A percentile compares a stretch with the other conserved stretches of the same genome.
Conservation (phyloP, 1,140 invertebrate genomes). For the Eurosta solidaginis region DNA sequence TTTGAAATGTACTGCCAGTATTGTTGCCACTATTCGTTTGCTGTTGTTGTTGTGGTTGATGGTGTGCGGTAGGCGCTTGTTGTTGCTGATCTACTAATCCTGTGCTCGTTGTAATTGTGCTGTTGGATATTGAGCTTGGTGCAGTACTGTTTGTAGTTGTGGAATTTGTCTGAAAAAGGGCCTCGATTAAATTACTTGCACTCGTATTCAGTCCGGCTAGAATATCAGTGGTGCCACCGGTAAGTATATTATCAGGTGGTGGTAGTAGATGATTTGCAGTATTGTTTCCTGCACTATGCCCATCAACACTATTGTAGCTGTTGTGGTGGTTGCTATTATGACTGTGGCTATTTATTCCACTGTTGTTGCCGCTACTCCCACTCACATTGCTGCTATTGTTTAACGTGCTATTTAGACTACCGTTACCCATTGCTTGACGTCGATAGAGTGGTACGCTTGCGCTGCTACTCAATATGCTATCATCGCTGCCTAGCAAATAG, state of each 20-base stretch:
- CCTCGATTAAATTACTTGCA: conserved; percentile 48
- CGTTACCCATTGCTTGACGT: conserved; percentile 56
- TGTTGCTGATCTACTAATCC: conserved; percentile 39
- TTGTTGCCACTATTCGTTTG: neutral
- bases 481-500: conserved; percentile 37
- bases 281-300: neutral
- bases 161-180: conserved; percentile 47
- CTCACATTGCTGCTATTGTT: conserved; percentile 12
- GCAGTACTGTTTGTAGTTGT: conserved; percentile 44
- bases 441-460: conserved; percentile 60
- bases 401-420: conserved; percentile 37
- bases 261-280: neutral
- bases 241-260: conserved; percentile 34
- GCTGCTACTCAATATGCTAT: conserved; percentile 28
- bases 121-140: conserved; percentile 44
- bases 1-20: conserved; percentile 37
- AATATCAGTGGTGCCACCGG: conserved; percentile 34
- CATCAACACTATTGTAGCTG: conserved; percentile 32
- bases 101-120: conserved; percentile 35
- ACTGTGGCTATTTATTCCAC: too few species aligned
- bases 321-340: conserved; percentile 49
- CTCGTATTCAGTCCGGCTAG: conserved; percentile 41
- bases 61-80: conserved; percentile 27
- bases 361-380: conserved; percentile 44
- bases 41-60: conserved; percentile 38